Evolutionary conservation across 2,888 invertebrate genomes (phyloP).

Genomic region (Mesopsocus fuscifrons): DNA sequence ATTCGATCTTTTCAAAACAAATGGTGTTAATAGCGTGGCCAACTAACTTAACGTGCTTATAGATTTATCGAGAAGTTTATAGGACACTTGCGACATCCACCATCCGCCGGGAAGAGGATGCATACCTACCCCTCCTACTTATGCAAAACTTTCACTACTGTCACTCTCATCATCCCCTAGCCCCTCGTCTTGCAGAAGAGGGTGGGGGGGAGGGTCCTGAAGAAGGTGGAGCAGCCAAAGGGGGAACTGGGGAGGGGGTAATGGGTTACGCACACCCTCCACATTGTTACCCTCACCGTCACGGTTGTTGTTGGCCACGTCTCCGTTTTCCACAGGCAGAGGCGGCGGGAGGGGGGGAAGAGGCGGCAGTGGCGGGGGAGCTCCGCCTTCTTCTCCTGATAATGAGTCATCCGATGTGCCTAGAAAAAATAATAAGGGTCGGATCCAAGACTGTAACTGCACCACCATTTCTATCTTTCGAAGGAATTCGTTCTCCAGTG

Average conservation of each 20-base stretch:
- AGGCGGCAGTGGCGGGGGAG: background rate
- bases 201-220: background rate
- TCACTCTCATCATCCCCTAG: background rate
- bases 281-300: slow-evolving; percentile 31
- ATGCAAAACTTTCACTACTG: too few relatives aligned
- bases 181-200: background rate
- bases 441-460: too few relatives aligned
- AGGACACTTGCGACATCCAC: too few relatives aligned
- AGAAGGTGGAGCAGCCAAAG: slow-evolving; percentile 1
- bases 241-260: background rate
- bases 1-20: too few relatives aligned
- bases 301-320: slow-evolving; percentile 32
- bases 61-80: too few relatives aligned
- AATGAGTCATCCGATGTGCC: slow-evolving; percentile 11
- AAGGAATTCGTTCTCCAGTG: too few relatives aligned
- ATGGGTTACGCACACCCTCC: slow-evolving; percentile 11
- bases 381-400: slow-evolving; percentile 13
- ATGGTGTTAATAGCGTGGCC: too few relatives aligned
- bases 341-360: slow-evolving; percentile 9
- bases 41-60: too few relatives aligned
- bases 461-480: too few relatives aligned
- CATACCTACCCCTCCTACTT: too few relatives aligned
- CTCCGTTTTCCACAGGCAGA: slow-evolving; percentile 29
- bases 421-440: too few relatives aligned
- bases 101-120: too few relatives aligned